phyloP scores from a whole-genome alignment of 2,797 vertebrate genomes.

The Pempheris klunzingeri region DNA sequence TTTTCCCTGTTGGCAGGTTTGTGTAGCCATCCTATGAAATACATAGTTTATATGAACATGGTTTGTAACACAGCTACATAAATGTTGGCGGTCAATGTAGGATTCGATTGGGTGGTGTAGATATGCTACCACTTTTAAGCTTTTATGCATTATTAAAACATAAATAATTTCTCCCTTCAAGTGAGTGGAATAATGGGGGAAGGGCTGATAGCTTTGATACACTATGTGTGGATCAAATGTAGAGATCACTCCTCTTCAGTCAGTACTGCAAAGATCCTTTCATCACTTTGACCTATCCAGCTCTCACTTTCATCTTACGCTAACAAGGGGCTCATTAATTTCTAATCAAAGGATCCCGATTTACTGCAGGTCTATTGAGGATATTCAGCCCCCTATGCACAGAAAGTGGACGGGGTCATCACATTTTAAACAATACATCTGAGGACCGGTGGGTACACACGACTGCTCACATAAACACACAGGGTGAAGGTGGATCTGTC shows the following conservation, averaged over 20 bases:
- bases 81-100: background rate
- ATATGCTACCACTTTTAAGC: constrained; percentile 17
- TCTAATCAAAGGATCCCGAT: constrained; percentile 75
- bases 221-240: constrained; percentile 58
- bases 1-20: background rate
- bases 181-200: constrained; percentile 48
- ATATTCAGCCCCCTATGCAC: constrained; percentile 45
- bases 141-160: constrained; percentile 63
- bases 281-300: constrained; percentile 75
- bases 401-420: constrained; percentile 50
- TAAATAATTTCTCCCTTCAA: constrained; percentile 34
- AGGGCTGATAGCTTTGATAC: constrained; percentile 64
- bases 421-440: constrained; percentile 53
- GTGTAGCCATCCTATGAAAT: background rate
- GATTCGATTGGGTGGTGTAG: background rate
- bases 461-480: constrained; percentile 15
- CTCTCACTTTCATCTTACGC: constrained; percentile 75
- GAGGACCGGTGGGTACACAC: constrained; percentile 7
- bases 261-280: constrained; percentile 69
- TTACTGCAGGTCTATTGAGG: constrained; percentile 56
- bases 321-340: constrained; percentile 77
- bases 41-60: background rate
- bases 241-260: constrained; percentile 61
- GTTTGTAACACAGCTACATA: constrained; percentile 1
- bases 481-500: constrained; percentile 22